phyloP scores from a whole-genome alignment of 2,113 vertebrate species.

The Myanophis thanlyinensis region DNA sequence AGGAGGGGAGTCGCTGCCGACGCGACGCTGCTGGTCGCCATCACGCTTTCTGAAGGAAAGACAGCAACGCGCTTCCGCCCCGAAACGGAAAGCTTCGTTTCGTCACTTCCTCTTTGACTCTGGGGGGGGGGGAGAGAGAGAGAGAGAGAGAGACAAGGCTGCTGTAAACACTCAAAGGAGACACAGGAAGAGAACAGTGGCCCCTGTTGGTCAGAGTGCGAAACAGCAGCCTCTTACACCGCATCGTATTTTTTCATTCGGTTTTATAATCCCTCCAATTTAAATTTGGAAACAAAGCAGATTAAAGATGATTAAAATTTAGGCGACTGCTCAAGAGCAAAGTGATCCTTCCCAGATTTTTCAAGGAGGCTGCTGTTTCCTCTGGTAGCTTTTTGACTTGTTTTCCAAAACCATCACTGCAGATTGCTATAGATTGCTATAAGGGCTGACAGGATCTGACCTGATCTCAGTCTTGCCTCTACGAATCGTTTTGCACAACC shows the following conservation, averaged over 20 bases:
- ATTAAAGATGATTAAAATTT: neutral
- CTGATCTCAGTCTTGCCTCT: neutral
- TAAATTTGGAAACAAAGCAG: neutral
- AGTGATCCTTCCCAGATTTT: neutral
- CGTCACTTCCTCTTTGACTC: neutral
- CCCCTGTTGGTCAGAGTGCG: neutral
- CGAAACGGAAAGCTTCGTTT: rapidly evolving
- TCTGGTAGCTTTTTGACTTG: neutral
- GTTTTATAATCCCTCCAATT: neutral
- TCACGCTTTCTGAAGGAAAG: neutral
- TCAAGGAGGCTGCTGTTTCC: neutral
- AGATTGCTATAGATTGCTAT: neutral
- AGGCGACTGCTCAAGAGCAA: neutral
- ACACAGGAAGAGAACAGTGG: neutral
- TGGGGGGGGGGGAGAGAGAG: too few species aligned
- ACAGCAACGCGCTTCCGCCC: neutral
- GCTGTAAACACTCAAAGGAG: neutral
- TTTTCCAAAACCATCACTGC: neutral
- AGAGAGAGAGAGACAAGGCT: too few species aligned
- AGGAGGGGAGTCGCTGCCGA: neutral
- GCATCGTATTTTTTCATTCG: neutral
- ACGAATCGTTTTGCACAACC: neutral
- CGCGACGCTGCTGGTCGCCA: neutral
- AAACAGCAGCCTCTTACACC: neutral
- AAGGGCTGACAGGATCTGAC: neutral